Evolutionary conservation across 2,888 invertebrate genomes (phyloP).

Genomic region (Hyalella azteca): DNA sequence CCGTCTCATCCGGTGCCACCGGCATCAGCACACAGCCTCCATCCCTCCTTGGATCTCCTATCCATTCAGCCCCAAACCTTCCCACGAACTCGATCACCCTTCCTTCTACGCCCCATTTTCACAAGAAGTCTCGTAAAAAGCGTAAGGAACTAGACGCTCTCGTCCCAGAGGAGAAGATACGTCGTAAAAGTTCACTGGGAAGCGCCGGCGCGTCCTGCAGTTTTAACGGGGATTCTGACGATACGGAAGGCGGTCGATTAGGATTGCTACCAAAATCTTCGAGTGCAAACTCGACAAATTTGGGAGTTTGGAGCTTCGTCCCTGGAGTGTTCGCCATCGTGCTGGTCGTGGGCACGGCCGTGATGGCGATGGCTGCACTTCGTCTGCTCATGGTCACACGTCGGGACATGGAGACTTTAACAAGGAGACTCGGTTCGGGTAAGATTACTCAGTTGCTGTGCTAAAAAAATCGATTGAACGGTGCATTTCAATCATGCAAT

Average conservation of each 20-base stretch:
- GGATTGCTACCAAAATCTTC: constrained; percentile 17
- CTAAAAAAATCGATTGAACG: too few relatives aligned
- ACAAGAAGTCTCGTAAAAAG: constrained; percentile 57
- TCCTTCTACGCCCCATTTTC: constrained; percentile 24
- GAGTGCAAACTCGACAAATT: background rate
- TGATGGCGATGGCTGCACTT: constrained; percentile 53
- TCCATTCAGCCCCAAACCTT: background rate
- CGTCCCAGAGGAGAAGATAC: constrained; percentile 55
- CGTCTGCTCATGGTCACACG: constrained; percentile 53
- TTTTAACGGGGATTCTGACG: constrained; percentile 51
- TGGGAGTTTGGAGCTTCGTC: constrained; percentile 49
- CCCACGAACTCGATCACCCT: constrained; percentile 11
- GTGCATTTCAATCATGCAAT: too few relatives aligned
- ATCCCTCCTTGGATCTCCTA: background rate
- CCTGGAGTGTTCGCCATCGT: constrained; percentile 54
- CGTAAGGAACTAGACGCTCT: constrained; percentile 57
- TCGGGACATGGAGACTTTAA: constrained; percentile 50
- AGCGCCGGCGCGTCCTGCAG: constrained; percentile 49
- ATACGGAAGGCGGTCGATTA: constrained; percentile 46
- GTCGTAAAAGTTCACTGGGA: constrained; percentile 53
- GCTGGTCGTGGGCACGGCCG: constrained; percentile 52
- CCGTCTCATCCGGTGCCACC: background rate
- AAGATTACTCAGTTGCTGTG: background rate
- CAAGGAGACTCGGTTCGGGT: constrained; percentile 51
- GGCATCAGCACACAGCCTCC: constrained; percentile 1